These are phyloP conservation scores for Heliopora coerulea DNA, from an alignment of 92 coral and sea anemone genomes.

Conservation along the genomic window DNA sequence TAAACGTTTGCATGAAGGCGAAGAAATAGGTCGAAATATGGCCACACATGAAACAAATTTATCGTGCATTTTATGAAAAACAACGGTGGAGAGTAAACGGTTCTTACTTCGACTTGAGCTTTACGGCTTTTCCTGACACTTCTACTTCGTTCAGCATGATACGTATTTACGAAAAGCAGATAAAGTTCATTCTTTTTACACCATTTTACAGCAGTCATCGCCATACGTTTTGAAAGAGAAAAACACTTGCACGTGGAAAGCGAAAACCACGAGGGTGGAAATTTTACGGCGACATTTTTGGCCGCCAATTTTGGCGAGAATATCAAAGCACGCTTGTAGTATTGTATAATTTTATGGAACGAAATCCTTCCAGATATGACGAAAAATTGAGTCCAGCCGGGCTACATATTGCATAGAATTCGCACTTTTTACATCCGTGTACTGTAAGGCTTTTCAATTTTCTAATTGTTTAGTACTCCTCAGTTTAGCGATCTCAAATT, in stretches of 20 bases:
- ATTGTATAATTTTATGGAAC: too few relatives aligned
- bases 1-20: too few relatives aligned
- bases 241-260: too few relatives aligned
- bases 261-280: too few relatives aligned
- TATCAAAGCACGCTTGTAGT: not conserved
- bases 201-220: too few relatives aligned
- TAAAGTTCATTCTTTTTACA: not conserved
- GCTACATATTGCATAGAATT: too few relatives aligned
- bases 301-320: not conserved
- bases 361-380: not conserved
- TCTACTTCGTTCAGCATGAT: constrained; percentile 1
- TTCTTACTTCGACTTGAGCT: constrained; percentile 23
- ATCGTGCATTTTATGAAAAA: too few relatives aligned
- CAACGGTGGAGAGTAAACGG: too few relatives aligned
- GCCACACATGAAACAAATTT: too few relatives aligned
- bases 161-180: not conserved
- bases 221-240: too few relatives aligned
- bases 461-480: not conserved
- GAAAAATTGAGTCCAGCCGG: not conserved
- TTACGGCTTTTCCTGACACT: not conserved
- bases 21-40: too few relatives aligned
- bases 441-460: not conserved
- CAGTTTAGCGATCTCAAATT: not conserved
- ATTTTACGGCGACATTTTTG: not conserved
- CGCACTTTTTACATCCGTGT: not conserved